A percentile compares a stretch with the other conserved stretches of the same genome.
These are phyloP conservation scores for Zaprionus nigranus DNA, from an alignment of 1,140 invertebrate species.

Conservation along the genomic window DNA sequence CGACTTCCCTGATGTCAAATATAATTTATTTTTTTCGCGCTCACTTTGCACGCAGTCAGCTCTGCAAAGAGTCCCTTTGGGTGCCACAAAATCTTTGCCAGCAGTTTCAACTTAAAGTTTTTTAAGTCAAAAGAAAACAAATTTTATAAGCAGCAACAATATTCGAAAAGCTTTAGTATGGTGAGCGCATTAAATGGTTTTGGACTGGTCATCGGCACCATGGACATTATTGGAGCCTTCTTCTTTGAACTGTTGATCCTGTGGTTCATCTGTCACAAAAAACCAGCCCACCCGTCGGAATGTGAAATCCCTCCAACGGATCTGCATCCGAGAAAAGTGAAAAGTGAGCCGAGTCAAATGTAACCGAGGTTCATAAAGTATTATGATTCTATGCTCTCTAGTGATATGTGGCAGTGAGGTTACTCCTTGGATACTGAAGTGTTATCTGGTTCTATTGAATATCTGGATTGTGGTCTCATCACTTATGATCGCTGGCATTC, in stretches of 20 bases:
- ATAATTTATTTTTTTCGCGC: slow-evolving; percentile 79
- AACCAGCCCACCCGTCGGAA: background rate
- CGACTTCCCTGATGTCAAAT: slow-evolving; percentile 67
- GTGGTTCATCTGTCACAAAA: slow-evolving; percentile 35
- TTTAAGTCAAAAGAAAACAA: slow-evolving; percentile 41
- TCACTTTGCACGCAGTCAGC: slow-evolving; percentile 60
- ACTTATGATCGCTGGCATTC: slow-evolving; percentile 62
- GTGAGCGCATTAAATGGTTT: slow-evolving; percentile 54
- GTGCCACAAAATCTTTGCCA: slow-evolving; percentile 60
- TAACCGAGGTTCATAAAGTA: background rate
- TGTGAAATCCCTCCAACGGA: background rate
- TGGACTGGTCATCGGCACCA: slow-evolving; percentile 65
- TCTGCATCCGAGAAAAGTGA: slow-evolving; percentile 1
- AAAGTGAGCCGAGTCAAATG: background rate
- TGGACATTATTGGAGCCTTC: slow-evolving; percentile 63
- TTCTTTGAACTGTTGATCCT: slow-evolving; percentile 64
- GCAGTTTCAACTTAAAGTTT: slow-evolving; percentile 56
- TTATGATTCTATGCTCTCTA: background rate
- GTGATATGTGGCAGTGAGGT: slow-evolving; percentile 26
- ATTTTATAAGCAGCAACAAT: slow-evolving; percentile 4
- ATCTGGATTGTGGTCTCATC: slow-evolving; percentile 56
- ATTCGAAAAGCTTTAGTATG: slow-evolving; percentile 18
- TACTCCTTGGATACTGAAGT: slow-evolving; percentile 48
- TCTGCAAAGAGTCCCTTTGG: slow-evolving; percentile 35
- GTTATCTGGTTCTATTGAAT: slow-evolving; percentile 60